Percentiles rank a stretch among this genome's conserved stretches.
These are phyloP conservation scores for Rhagologus leucostigma DNA, from an alignment of 2,113 vertebrate species.

Conservation along the genomic window DNA sequence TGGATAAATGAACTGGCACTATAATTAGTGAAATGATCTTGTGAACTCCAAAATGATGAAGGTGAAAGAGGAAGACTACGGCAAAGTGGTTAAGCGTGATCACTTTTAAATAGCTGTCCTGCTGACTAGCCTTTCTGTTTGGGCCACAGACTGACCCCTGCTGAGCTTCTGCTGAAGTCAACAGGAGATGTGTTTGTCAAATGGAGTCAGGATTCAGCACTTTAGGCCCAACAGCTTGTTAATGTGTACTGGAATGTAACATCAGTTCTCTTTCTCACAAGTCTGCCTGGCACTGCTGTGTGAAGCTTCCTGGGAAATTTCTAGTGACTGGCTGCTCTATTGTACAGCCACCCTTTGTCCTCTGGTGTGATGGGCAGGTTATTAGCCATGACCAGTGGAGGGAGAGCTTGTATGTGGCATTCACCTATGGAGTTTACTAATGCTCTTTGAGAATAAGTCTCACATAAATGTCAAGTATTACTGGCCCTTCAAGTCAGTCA, in stretches of 20 bases:
- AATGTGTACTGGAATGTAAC: not conserved
- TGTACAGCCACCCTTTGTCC: constrained; percentile 13
- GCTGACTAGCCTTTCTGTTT: not conserved
- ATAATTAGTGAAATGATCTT: not conserved
- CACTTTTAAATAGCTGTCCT: not conserved
- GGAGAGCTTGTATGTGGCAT: not conserved
- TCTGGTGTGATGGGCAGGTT: not conserved
- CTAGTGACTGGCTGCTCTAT: not conserved
- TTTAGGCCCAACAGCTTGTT: not conserved
- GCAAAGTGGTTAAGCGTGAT: not conserved
- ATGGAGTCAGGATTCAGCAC: not conserved
- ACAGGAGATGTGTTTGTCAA: not conserved
- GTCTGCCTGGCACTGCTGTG: not conserved
- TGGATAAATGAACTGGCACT: not conserved
- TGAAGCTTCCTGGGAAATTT: not conserved
- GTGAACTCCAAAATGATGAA: not conserved
- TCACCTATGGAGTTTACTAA: not conserved
- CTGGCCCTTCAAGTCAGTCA: not conserved
- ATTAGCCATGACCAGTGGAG: not conserved
- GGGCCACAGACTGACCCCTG: not conserved
- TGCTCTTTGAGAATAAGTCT: not conserved
- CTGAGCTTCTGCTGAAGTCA: not conserved
- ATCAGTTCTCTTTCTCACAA: not conserved
- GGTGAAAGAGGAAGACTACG: not conserved
- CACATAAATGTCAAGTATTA: not conserved